Conservation (phyloP, 2,888 invertebrate genomes). For the Callimorpha dominula region DNA sequence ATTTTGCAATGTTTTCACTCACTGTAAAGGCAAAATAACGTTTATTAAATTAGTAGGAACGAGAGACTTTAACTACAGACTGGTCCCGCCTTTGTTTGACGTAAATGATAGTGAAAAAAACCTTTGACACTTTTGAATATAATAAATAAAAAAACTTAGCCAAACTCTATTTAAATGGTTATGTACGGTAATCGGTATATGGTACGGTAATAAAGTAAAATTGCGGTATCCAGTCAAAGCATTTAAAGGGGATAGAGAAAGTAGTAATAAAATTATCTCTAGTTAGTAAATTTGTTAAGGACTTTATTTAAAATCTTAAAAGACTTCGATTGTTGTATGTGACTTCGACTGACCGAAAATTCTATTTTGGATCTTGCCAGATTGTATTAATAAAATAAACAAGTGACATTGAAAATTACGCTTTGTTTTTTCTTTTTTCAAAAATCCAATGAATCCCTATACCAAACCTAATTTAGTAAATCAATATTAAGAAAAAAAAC, state of each 20-base stretch:
- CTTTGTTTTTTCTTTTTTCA: neutral
- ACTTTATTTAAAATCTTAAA: constrained; percentile 50
- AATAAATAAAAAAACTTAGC: constrained; percentile 5
- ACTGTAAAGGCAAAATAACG: neutral
- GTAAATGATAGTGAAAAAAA: too few species aligned
- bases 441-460: neutral
- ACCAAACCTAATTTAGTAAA: too few species aligned
- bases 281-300: constrained; percentile 46
- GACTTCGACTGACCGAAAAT: constrained; percentile 67
- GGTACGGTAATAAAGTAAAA: neutral
- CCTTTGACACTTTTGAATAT: too few species aligned
- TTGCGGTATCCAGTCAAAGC: constrained; percentile 30
- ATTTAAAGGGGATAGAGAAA: constrained; percentile 42
- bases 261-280: constrained; percentile 47
- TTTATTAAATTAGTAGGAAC: too few species aligned
- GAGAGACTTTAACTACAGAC: too few species aligned
- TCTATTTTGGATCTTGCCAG: constrained; percentile 78
- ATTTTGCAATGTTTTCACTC: neutral
- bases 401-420: constrained; percentile 15
- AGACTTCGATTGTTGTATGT: constrained; percentile 60
- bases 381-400: constrained; percentile 48
- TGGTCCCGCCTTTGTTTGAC: too few species aligned
- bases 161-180: constrained; percentile 13
- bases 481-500: too few species aligned
- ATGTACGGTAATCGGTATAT: neutral